Evolutionary conservation across 2,888 invertebrate species (phyloP).

Genomic region (Pogonocherus hispidulus): DNA sequence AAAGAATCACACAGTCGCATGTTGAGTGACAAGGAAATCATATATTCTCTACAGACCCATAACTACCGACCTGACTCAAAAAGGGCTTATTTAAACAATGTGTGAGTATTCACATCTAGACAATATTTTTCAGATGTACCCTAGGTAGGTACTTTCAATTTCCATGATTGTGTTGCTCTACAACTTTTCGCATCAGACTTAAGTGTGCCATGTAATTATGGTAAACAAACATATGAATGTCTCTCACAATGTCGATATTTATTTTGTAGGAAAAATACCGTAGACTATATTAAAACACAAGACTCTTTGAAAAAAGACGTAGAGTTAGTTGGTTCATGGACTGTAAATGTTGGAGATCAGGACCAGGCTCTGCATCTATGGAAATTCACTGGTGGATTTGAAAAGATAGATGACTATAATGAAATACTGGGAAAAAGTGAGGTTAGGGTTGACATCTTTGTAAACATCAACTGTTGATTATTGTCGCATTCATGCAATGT

Average conservation of each 20-base stretch:
- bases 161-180: too few species aligned
- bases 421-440: conserved; percentile 77
- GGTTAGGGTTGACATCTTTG: conserved; percentile 67
- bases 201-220: too few species aligned
- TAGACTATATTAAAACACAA: conserved; percentile 82
- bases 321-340: conserved; percentile 96
- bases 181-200: too few species aligned
- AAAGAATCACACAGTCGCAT: conserved; percentile 97
- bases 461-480: neutral
- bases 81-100: conserved; percentile 89
- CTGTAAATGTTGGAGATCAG: conserved; percentile 95
- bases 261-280: conserved; percentile 78
- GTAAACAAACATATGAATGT: neutral
- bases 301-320: conserved; percentile 78
- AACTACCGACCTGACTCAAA: conserved; percentile 92
- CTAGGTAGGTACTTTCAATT: too few species aligned
- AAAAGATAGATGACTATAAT: conserved; percentile 86
- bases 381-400: conserved; percentile 95
- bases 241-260: too few species aligned
- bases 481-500: too few species aligned
- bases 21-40: conserved; percentile 95
- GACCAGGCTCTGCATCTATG: conserved; percentile 98
- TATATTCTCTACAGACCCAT: conserved; percentile 96
- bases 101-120: conserved; percentile 78
- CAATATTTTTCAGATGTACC: too few species aligned